Evolutionary conservation across 2,113 vertebrate species (phyloP).

Genomic region (Antigone vipio): DNA sequence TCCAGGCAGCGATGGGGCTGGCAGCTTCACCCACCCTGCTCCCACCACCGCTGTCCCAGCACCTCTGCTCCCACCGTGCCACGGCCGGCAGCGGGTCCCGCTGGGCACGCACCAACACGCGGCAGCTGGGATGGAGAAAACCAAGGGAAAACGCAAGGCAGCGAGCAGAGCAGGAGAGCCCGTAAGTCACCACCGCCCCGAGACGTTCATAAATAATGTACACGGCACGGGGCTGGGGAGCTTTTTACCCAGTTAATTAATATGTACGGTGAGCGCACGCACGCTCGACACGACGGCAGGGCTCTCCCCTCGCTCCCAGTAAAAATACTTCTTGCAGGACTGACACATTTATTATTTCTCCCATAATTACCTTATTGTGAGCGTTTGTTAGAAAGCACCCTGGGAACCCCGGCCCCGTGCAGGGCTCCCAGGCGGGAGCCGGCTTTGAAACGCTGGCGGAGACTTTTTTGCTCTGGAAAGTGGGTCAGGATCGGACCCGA

Average conservation of each 20-base stretch:
- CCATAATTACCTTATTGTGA: conserved; percentile 72
- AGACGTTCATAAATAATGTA: conserved; percentile 73
- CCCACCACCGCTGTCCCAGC: neutral
- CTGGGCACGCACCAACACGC: rapidly evolving
- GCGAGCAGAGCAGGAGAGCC: conserved; percentile 14
- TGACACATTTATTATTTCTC: conserved; percentile 72
- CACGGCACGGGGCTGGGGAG: neutral
- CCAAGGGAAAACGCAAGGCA: neutral
- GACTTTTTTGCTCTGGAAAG: neutral
- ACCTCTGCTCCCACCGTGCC: rapidly evolving
- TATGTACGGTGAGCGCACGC: conserved; percentile 8
- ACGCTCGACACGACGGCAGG: conserved; percentile 9
- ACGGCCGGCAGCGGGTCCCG: rapidly evolving
- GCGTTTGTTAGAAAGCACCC: conserved; percentile 60
- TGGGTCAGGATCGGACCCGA: neutral
- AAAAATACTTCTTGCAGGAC: conserved; percentile 71
- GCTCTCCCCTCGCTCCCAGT: conserved; percentile 32
- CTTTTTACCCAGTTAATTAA: conserved; percentile 61
- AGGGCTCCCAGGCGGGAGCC: neutral
- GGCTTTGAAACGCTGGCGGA: neutral
- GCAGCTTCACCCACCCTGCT: neutral
- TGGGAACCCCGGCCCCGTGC: conserved; percentile 5
- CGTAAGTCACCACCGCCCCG: conserved; percentile 31
- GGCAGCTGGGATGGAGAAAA: neutral
- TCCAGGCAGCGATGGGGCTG: rapidly evolving